These are phyloP conservation scores for Rostratula benghalensis DNA, from an alignment of 2,113 vertebrate genomes.

Conservation along the genomic window DNA sequence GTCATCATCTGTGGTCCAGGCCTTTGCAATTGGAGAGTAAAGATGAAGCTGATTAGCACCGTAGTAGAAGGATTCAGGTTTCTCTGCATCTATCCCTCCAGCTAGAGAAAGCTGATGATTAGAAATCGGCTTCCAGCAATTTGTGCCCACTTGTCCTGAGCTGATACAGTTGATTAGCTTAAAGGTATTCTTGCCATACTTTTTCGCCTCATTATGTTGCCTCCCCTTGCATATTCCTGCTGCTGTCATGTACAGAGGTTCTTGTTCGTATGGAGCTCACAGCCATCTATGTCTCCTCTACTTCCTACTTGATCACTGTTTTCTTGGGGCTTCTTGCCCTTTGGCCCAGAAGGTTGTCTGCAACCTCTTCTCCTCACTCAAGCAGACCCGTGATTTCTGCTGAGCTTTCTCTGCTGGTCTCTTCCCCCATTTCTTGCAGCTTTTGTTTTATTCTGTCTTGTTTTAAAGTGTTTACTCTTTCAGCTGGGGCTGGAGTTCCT, in stretches of 20 bases:
- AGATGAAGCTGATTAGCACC: background rate
- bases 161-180: background rate
- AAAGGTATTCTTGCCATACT: background rate
- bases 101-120: background rate
- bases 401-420: background rate
- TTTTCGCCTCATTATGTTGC: background rate
- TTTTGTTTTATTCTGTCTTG: background rate
- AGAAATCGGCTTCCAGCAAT: background rate
- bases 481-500: background rate
- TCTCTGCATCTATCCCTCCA: background rate
- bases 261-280: background rate
- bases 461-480: background rate
- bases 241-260: background rate
- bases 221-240: background rate
- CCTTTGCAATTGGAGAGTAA: background rate
- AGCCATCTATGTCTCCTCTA: background rate
- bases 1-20: background rate
- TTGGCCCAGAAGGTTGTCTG: background rate
- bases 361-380: background rate
- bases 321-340: background rate
- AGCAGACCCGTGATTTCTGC: background rate
- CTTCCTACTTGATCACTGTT: background rate
- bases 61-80: accelerated
- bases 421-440: background rate
- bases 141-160: background rate